A percentile compares a stretch with the other conserved stretches of the same genome.
Evolutionary conservation across 1,140 invertebrate genomes (phyloP).

Genomic region (Platyura marginata): DNA sequence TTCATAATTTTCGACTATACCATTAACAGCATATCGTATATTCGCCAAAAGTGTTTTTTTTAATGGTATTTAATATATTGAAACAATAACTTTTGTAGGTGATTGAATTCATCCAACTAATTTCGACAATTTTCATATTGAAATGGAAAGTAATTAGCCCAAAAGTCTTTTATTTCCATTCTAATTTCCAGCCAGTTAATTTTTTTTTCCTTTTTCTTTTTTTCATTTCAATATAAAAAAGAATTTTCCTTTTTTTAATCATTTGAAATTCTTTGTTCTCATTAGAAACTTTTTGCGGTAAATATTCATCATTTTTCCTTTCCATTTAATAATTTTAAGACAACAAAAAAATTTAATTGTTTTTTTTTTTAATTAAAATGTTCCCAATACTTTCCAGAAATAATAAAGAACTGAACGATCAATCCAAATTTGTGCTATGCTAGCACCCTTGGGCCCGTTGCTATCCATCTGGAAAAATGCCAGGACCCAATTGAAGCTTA

Average conservation of each 20-base stretch:
- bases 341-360: background rate
- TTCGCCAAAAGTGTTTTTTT: no score
- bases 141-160: no score
- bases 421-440: background rate
- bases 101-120: no score
- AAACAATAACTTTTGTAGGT: no score
- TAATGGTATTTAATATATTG: no score
- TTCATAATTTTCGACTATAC: no score
- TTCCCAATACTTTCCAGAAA: no score
- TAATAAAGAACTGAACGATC: no score
- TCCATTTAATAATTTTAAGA: background rate
- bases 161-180: background rate
- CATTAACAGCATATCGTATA: no score
- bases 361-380: background rate
- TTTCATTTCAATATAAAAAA: background rate
- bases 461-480: constrained; percentile 27
- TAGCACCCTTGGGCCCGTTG: constrained; percentile 9
- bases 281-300: background rate
- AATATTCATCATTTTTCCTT: background rate
- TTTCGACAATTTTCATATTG: no score
- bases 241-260: background rate
- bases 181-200: background rate
- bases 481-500: constrained; percentile 25
- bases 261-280: background rate
- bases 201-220: background rate